phyloP scores from a whole-genome alignment of 1,140 invertebrate species.

The Colletes latitarsis region DNA sequence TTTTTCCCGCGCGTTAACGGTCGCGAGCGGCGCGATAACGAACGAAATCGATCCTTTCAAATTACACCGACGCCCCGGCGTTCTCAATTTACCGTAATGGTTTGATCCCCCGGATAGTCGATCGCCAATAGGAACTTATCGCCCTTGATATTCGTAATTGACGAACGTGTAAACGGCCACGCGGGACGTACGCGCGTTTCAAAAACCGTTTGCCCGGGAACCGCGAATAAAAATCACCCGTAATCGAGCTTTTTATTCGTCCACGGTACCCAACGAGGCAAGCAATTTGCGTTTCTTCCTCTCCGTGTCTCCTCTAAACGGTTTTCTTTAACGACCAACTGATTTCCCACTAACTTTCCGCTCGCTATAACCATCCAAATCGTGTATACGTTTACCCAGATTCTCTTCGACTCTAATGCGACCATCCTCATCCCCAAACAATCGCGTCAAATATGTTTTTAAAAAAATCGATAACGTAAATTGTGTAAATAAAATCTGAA shows the following conservation, averaged over 20 bases:
- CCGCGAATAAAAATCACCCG: neutral
- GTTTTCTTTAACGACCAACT: conserved; percentile 9
- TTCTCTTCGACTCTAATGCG: no score
- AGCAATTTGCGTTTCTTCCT: conserved; percentile 43
- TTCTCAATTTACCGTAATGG: conserved; percentile 15
- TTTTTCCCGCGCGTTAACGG: no score
- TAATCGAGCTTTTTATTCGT: neutral
- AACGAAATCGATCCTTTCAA: conserved; percentile 17
- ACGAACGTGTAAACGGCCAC: neutral
- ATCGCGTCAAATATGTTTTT: no score
- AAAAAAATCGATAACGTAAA: no score
- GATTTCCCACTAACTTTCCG: conserved; percentile 2
- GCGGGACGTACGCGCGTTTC: no score
- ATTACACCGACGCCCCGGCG: neutral
- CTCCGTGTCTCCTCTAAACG: neutral
- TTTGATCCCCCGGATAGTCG: conserved; percentile 5
- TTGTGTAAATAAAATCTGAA: no score
- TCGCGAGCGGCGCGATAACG: neutral
- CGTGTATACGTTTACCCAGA: no score
- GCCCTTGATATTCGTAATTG: neutral
- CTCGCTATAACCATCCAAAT: no score
- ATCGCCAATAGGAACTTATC: neutral
- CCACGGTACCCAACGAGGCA: neutral
- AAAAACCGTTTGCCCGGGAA: no score
- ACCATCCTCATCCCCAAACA: no score